These are phyloP conservation scores for Mantis religiosa DNA, from an alignment of 2,888 invertebrate species.

Conservation along the genomic window DNA sequence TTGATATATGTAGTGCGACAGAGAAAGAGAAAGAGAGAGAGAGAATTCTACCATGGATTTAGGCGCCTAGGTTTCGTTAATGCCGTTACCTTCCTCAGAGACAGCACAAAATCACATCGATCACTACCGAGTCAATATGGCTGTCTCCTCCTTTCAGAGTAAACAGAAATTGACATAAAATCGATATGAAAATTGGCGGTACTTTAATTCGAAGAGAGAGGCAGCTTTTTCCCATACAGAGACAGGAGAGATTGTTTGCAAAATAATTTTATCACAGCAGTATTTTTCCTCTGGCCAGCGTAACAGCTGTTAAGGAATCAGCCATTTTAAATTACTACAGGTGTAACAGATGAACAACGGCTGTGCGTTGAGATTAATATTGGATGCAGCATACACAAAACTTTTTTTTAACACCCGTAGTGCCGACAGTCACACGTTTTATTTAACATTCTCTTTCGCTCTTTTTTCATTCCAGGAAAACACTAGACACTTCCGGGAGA, in stretches of 20 bases:
- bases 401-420: not conserved
- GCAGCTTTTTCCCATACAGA: too few relatives aligned
- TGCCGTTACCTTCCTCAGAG: not conserved
- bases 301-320: not conserved
- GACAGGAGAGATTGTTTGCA: not conserved
- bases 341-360: not conserved
- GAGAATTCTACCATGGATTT: too few relatives aligned
- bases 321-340: not conserved
- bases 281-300: not conserved
- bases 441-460: not conserved
- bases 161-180: not conserved
- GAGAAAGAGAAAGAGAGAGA: too few relatives aligned
- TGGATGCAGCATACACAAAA: not conserved
- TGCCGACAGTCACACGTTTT: not conserved
- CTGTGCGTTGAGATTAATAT: not conserved
- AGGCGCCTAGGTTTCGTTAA: not conserved
- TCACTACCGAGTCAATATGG: not conserved
- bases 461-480: not conserved
- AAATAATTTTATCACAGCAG: not conserved
- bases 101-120: not conserved
- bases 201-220: not conserved
- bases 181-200: not conserved
- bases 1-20: too few relatives aligned
- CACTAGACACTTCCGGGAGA: not conserved
- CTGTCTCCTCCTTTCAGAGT: not conserved